Evolutionary conservation across 2,888 invertebrate genomes (phyloP), one percentile per base, ranked within the genome.

Genomic region (Cremastinae sp.): DNA sequence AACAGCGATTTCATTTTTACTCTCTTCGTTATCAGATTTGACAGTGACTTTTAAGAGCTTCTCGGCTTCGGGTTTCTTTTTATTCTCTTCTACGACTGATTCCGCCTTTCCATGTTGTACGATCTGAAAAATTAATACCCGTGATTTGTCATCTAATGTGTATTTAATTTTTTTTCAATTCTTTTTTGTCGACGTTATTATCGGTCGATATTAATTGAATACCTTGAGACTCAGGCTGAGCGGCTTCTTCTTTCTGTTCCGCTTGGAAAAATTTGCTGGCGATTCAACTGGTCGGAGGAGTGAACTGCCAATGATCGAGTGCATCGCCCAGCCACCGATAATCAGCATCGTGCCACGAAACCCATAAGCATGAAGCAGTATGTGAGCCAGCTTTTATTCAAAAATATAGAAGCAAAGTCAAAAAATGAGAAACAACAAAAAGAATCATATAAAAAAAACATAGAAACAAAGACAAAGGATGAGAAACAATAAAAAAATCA

Each of bases 261-360:
- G 28, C 28, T 28, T 28, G 2, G 28, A 5, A 14, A 36, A 49
- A 16, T 10, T 5, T 9, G 20, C 8, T 18, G 18, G 14, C 0
- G 38, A 12, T 69, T 81, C 47, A 1, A 85, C 12, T 8, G 92
- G 92, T 79, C 90, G 90, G 12, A 92, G 84, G 12, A 92, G 84
- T 28, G 90, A 84, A 10, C 91, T 90, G 0, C 91, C 91, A 12
- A 90, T 84, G 1, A 91, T 82, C 0, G 91, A 90, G 74, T 92
- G 89, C 45, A 91, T 84, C 0, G 91, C 88, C 18, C 92, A 86
- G 0, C 88, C 91, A 14, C 90, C 90, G 53, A 92, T 84, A 41
- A 92, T 88, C 62, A 92, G 80, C 54, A 91, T 89, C 0, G 92
- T 91, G 5, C 91, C 84, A 12, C 80, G 81, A 78, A 85, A 85